These are phyloP conservation scores for Drosophila yooni DNA, from an alignment of 2,888 invertebrate species.

Conservation along the genomic window DNA sequence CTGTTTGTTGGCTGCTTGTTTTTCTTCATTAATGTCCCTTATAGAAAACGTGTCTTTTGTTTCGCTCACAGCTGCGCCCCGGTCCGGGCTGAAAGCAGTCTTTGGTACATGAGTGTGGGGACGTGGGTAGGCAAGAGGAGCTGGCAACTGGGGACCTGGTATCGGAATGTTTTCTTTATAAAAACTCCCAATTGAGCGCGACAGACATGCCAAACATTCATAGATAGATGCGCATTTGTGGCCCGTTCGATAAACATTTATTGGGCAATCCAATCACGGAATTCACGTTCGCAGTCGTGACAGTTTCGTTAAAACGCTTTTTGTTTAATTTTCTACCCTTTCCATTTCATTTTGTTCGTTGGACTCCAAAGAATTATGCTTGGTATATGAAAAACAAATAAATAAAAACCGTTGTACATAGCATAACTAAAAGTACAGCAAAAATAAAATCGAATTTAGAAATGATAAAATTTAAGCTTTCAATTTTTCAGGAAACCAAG, in stretches of 20 bases:
- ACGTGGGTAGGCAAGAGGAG: neutral
- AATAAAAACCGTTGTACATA: conserved; percentile 46
- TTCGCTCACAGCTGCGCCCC: conserved; percentile 51
- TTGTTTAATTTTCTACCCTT: conserved; percentile 53
- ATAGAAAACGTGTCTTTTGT: conserved; percentile 76
- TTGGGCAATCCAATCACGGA: conserved; percentile 80
- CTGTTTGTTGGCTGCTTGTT: conserved; percentile 23
- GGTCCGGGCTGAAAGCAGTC: conserved; percentile 21
- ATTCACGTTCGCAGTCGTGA: conserved; percentile 76
- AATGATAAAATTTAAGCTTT: neutral
- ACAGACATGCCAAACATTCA: conserved; percentile 67
- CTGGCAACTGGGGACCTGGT: conserved; percentile 34
- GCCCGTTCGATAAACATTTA: conserved; percentile 79
- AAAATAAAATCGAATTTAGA: conserved; percentile 39
- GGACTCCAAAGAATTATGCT: conserved; percentile 57
- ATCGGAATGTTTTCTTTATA: conserved; percentile 55
- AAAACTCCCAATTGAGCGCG: conserved; percentile 62
- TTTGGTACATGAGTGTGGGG: neutral
- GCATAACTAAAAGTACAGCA: conserved; percentile 21
- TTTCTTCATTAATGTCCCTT: conserved; percentile 65
- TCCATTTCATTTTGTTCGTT: conserved; percentile 24
- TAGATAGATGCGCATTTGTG: conserved; percentile 70
- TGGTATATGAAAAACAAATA: conserved; percentile 55
- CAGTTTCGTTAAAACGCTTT: conserved; percentile 75
- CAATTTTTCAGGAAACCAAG: neutral